These are phyloP conservation scores for Scomber colias DNA, from an alignment of 2,113 vertebrate species.

Conservation along the genomic window DNA sequence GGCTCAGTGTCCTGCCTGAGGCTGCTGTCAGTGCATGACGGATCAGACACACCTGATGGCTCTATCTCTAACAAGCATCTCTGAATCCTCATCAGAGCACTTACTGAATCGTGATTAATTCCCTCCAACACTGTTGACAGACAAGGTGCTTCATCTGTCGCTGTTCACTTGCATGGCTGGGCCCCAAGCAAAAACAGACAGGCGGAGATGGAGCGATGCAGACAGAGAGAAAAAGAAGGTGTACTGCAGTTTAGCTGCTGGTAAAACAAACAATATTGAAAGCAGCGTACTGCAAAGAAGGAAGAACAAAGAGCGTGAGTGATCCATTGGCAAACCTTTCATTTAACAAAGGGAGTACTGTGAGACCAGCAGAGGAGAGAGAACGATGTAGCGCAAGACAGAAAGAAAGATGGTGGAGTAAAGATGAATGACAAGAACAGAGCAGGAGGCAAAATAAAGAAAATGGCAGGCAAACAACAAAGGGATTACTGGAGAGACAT, in stretches of 20 bases:
- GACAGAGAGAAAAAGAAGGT: constrained; percentile 63
- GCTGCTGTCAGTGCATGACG: constrained; percentile 90
- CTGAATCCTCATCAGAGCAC: constrained; percentile 94
- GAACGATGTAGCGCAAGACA: constrained; percentile 43
- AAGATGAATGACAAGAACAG: constrained; percentile 67
- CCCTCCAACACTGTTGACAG: constrained; percentile 90
- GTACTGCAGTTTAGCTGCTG: constrained; percentile 78
- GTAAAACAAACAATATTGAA: constrained; percentile 88
- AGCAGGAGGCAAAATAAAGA: constrained; percentile 73
- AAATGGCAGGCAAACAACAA: constrained; percentile 78
- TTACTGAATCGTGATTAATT: constrained; percentile 95
- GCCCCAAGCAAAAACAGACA: constrained; percentile 84
- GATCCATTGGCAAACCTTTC: constrained; percentile 75
- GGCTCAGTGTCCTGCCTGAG: constrained; percentile 84
- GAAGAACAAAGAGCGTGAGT: constrained; percentile 70
- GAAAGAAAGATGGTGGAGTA: constrained; percentile 55
- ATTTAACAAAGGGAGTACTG: constrained; percentile 78
- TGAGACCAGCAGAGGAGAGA: constrained; percentile 59
- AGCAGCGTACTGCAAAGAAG: constrained; percentile 68
- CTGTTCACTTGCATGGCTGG: constrained; percentile 84
- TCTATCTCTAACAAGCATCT: constrained; percentile 95
- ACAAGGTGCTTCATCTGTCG: constrained; percentile 92
- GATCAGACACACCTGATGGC: constrained; percentile 92
- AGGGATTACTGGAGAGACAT: constrained; percentile 74
- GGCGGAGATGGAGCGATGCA: constrained; percentile 67